Conservation (phyloP, 2,113 vertebrate species). For the Lepus europaeus region DNA sequence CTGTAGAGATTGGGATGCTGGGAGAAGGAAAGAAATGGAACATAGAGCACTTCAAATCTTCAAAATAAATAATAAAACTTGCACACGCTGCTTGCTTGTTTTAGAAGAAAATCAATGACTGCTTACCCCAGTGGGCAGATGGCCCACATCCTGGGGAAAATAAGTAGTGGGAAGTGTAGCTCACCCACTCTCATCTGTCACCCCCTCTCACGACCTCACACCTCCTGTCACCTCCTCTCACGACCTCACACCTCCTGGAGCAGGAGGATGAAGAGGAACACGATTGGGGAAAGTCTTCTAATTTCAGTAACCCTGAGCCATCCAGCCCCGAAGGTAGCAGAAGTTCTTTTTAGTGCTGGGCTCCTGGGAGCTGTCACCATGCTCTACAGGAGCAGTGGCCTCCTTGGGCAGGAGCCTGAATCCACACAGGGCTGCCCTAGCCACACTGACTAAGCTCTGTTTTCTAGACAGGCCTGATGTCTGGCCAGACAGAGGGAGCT, state of each 20-base stretch:
- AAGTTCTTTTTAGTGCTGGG: background rate
- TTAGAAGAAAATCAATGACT: slow-evolving; percentile 16
- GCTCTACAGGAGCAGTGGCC: background rate
- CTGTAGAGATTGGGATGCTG: background rate
- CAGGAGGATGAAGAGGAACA: background rate
- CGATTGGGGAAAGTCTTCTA: background rate
- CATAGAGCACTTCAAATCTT: background rate
- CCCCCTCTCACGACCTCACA: background rate
- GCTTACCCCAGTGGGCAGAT: background rate
- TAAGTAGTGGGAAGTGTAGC: background rate
- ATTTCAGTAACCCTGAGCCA: background rate
- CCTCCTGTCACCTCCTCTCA: background rate
- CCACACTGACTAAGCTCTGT: background rate
- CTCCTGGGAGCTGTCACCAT: background rate
- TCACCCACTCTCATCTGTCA: background rate
- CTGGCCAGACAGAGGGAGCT: background rate
- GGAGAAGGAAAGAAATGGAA: slow-evolving; percentile 14
- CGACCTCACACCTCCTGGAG: background rate
- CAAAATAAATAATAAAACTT: slow-evolving; percentile 39
- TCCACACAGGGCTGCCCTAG: background rate
- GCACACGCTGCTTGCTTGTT: slow-evolving; percentile 25
- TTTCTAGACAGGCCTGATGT: background rate
- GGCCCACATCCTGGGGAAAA: background rate
- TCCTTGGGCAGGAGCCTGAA: background rate
- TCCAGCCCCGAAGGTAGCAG: background rate